Conservation (phyloP, 2,888 invertebrate species). For the Meandrusa payeni region DNA sequence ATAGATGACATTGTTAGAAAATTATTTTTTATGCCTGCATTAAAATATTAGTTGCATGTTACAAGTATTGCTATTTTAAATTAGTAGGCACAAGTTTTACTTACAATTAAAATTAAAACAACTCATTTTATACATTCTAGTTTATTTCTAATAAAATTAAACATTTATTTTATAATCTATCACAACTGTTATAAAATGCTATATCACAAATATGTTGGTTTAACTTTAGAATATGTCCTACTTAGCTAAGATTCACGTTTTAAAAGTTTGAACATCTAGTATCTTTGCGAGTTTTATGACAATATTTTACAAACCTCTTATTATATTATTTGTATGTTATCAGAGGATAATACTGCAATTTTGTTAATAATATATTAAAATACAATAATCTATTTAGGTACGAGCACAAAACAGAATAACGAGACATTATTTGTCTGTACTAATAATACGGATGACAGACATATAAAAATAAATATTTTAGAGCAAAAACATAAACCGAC, state of each 20-base stretch:
- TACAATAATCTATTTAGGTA: no score
- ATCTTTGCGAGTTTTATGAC: no score
- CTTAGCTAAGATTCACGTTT: neutral
- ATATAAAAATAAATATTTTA: no score
- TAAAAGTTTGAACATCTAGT: neutral
- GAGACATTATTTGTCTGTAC: no score
- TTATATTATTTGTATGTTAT: neutral
- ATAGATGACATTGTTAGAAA: no score
- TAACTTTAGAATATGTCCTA: neutral
- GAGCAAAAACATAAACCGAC: no score
- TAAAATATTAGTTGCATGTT: neutral
- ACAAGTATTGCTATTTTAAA: neutral
- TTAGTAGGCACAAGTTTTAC: neutral
- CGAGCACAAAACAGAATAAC: no score
- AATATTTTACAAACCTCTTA: no score
- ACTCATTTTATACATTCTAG: neutral
- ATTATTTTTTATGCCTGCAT: no score
- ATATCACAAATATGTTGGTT: slow-evolving; percentile 18
- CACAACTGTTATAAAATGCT: slow-evolving; percentile 19
- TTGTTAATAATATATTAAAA: neutral
- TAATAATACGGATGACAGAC: no score
- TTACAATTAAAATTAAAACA: slow-evolving; percentile 1
- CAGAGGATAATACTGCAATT: neutral
- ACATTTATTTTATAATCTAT: slow-evolving; percentile 9
- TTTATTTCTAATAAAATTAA: slow-evolving; percentile 11